Base-by-base conservation (phyloP, 2,888 invertebrate genomes). In the Eupithecia subfuscata region DNA sequence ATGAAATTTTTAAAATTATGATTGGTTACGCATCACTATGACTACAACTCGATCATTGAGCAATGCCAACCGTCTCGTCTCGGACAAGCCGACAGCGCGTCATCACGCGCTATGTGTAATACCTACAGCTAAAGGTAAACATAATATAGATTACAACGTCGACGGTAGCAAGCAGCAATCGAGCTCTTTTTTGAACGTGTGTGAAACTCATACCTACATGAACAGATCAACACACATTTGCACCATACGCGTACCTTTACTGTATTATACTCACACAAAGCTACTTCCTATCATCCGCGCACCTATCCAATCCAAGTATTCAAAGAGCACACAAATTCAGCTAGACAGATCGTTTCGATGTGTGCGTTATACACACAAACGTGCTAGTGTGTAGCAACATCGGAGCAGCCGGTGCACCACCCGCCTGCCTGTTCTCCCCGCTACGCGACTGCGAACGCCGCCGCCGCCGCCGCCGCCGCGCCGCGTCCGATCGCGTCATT, bases 31-130 rank as follows among this genome's bases (percentile, higher is more conserved):
- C 90, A 90, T 87, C 84, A 88, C 87, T 90, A 89, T 88, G 90
- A 90, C 90, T 92, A 93, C 91, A 91, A 91, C 92, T 92, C 92
- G 91, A 94, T 93, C 94, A 94, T 93, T 94, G 94, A 94, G 92
- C 93, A 93, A 93, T 93, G 92, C 93, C 92, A 93, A 94, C 92
- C 89, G 93, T 93, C 93, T 93, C 93, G 93, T 92, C 92, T 93
- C 92, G 90, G 91, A 76, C 78, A 89, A 93, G 92, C 92, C 92
- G 93, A 93, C 92, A 91, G 92, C 94, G 93, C 94, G 94, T 94
- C 94, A 94, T 93, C 92, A 90, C 88, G 91, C 89, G 91, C 92
- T 92, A 91, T 91, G 86, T 80, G 78, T 77, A 77, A 76, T 48
- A 48, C 48, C 48, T 88, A 93, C 91, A 92, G 91, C 92, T 93